Conservation (phyloP, 2,888 invertebrate genomes). For the Sylvicola fuscatus region DNA sequence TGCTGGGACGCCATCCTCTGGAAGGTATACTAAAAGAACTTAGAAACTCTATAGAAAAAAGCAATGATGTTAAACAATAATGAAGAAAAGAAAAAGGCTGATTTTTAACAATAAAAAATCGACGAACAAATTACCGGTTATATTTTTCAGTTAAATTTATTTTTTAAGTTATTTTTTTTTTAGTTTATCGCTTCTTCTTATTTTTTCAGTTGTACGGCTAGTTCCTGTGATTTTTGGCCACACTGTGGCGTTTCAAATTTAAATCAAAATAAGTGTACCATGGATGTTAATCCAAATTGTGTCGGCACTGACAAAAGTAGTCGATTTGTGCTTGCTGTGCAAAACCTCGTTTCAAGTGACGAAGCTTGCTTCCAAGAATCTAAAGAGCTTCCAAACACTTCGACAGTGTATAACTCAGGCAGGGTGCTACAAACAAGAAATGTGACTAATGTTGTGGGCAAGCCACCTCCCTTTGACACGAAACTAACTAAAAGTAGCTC, state of each 20-base stretch:
- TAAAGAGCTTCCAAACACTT: too few relatives aligned
- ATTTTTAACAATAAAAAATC: neutral
- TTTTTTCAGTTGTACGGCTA: constrained; percentile 26
- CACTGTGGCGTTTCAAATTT: constrained; percentile 20
- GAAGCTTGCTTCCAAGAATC: neutral
- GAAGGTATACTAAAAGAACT: constrained; percentile 9
- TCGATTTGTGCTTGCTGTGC: neutral
- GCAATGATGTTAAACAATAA: constrained; percentile 3
- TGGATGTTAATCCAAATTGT: neutral
- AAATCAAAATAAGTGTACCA: constrained; percentile 1
- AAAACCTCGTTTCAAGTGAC: neutral
- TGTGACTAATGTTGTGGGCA: constrained; percentile 6
- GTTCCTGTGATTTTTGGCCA: constrained; percentile 42
- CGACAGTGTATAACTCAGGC: neutral
- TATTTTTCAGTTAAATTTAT: constrained; percentile 2
- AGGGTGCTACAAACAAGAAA: neutral
- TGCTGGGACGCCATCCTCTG: constrained; percentile 13
- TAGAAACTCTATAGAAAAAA: constrained; percentile 5
- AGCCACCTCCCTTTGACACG: constrained; percentile 9
- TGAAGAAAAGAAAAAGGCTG: neutral
- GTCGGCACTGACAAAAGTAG: constrained; percentile 1
- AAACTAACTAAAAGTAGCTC: constrained; percentile 7
- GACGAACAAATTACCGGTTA: neutral
- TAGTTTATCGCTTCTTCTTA: constrained; percentile 6
- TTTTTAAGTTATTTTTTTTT: constrained; percentile 2